Percentiles rank a stretch among this genome's conserved stretches.
Evolutionary conservation across 2,113 vertebrate species (phyloP).

Genomic region (Raja brachyura): DNA sequence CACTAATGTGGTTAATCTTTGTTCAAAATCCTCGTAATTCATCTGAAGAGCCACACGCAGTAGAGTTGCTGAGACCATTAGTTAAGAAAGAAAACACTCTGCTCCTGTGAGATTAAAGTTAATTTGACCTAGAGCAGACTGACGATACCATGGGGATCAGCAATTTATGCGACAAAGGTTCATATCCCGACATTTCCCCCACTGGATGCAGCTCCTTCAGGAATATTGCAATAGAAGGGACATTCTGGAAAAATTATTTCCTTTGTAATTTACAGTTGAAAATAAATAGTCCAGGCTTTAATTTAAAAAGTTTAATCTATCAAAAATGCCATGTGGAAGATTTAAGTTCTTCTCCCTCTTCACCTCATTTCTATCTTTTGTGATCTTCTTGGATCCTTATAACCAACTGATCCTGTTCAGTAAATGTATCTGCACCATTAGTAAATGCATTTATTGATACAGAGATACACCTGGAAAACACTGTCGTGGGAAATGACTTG

Average conservation of each 20-base stretch:
- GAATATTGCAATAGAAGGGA: not conserved
- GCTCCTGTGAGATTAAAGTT: not conserved
- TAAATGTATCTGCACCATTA: not conserved
- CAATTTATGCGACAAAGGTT: conserved; percentile 9
- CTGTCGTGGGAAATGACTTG: not conserved
- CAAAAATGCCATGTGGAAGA: not conserved
- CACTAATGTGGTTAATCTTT: not conserved
- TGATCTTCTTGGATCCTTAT: not conserved
- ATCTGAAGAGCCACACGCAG: not conserved
- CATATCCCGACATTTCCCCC: not conserved
- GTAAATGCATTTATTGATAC: not conserved
- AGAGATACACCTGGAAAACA: not conserved
- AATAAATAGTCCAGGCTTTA: not conserved
- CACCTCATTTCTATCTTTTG: not conserved
- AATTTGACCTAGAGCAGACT: not conserved
- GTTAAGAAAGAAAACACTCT: not conserved
- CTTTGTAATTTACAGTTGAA: not conserved
- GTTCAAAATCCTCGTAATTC: conserved; percentile 7
- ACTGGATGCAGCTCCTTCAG: not conserved
- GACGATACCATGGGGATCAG: not conserved
- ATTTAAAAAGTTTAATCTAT: not conserved
- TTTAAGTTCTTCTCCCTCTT: not conserved
- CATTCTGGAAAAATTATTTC: not conserved
- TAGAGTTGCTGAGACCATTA: conserved; percentile 11
- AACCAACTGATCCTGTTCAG: not conserved